Conservation (phyloP, 2,797 vertebrate species). For the Propithecus deckenii region DNA sequence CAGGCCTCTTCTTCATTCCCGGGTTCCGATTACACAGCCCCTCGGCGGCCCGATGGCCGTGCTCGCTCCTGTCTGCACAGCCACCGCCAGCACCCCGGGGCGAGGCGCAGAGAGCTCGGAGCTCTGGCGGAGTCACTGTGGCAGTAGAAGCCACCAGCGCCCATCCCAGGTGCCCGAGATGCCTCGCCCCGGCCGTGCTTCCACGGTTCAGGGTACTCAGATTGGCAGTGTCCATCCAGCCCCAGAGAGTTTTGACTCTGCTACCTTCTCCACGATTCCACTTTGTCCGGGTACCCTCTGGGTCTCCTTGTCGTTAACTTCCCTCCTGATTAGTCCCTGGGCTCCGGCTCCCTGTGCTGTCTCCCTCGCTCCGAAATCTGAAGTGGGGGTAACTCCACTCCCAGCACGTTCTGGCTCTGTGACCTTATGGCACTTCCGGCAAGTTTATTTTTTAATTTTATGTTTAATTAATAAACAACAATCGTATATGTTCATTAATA, state of each 20-base stretch:
- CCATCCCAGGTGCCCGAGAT: background rate
- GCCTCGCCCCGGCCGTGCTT: too few relatives aligned
- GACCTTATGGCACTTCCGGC: background rate
- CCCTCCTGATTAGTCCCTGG: background rate
- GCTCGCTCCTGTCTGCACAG: background rate
- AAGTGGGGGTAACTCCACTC: background rate
- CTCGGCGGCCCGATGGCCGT: background rate
- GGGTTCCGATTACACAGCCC: background rate
- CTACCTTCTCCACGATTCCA: background rate
- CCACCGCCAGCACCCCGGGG: background rate
- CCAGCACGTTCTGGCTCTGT: background rate
- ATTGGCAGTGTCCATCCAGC: background rate
- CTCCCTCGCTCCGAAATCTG: background rate
- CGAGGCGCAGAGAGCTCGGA: background rate
- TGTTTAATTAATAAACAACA: background rate
- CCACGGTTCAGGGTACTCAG: background rate
- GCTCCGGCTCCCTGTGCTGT: background rate
- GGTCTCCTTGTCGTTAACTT: background rate
- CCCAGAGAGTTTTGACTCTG: background rate
- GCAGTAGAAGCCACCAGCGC: background rate
- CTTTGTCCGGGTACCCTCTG: background rate
- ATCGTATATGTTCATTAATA: background rate
- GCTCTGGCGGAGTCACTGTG: background rate
- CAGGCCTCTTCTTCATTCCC: background rate
- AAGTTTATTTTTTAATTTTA: background rate